These are phyloP conservation scores for Myxocyprinus asiaticus DNA, from an alignment of 2,113 vertebrate genomes.

Conservation along the genomic window DNA sequence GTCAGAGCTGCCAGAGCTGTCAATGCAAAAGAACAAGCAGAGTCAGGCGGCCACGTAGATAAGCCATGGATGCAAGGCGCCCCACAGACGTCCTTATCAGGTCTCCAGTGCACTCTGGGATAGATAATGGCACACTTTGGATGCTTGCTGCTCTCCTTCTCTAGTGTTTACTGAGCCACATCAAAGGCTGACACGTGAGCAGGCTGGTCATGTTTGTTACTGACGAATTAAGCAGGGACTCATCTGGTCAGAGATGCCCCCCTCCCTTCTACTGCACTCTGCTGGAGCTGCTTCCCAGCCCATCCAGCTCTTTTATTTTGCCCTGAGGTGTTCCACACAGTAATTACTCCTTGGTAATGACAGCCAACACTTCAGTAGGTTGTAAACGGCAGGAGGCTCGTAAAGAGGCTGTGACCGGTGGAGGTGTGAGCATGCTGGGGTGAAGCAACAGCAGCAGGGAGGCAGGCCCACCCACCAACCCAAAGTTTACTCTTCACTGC, in stretches of 20 bases:
- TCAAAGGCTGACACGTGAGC: constrained; percentile 68
- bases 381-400: constrained; percentile 60
- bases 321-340: constrained; percentile 55
- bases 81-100: constrained; percentile 67
- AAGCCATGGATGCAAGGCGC: constrained; percentile 62
- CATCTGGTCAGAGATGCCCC: constrained; percentile 46
- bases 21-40: constrained; percentile 65
- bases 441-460: constrained; percentile 31
- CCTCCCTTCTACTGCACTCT: background rate
- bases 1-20: constrained; percentile 38
- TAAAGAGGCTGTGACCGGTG: constrained; percentile 59
- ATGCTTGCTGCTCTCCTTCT: constrained; percentile 41
- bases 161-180: constrained; percentile 71
- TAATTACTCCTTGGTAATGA: constrained; percentile 61
- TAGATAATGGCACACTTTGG: constrained; percentile 71
- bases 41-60: constrained; percentile 60
- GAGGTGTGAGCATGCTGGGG: constrained; percentile 47
- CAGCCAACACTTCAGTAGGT: constrained; percentile 54
- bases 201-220: constrained; percentile 67
- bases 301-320: constrained; percentile 35
- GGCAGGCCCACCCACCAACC: constrained; percentile 40
- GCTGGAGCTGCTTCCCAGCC: constrained; percentile 1
- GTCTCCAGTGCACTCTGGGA: constrained; percentile 62
- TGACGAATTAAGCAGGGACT: constrained; percentile 60
- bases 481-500: background rate